Percentiles rank a stretch among this genome's conserved stretches.
These are phyloP conservation scores for Labroides dimidiatus DNA, from an alignment of 2,797 vertebrate genomes.

Conservation along the genomic window DNA sequence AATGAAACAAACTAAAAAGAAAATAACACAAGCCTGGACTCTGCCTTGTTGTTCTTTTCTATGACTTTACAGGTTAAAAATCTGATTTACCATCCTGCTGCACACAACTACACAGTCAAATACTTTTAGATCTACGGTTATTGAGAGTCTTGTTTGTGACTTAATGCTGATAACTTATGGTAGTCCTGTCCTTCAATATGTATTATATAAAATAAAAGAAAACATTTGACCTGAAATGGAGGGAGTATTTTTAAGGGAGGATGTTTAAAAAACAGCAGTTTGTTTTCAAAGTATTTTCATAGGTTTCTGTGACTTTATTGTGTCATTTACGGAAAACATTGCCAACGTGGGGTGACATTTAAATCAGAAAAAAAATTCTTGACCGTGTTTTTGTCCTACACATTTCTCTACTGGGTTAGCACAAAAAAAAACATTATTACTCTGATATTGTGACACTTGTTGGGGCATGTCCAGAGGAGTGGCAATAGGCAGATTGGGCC, in stretches of 20 bases:
- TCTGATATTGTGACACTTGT: no score
- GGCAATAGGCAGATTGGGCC: no score
- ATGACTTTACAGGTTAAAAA: constrained; percentile 24
- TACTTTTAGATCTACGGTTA: constrained; percentile 25
- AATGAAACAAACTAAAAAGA: constrained; percentile 72
- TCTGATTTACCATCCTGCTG: constrained; percentile 22
- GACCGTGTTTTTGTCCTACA: no score
- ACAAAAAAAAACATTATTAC: no score
- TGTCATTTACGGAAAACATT: no score
- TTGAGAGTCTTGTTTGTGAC: constrained; percentile 51
- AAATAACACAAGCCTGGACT: constrained; percentile 50
- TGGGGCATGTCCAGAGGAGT: no score
- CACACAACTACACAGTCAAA: constrained; percentile 14
- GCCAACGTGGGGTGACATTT: no score
- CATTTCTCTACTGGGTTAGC: no score
- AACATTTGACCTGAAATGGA: constrained; percentile 24
- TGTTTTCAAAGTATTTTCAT: no score
- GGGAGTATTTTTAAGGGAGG: constrained; percentile 1
- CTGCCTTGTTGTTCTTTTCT: constrained; percentile 51
- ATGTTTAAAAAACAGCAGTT: not conserved
- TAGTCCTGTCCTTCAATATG: constrained; percentile 54
- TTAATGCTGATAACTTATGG: constrained; percentile 54
- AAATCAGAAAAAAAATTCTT: no score
- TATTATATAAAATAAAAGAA: constrained; percentile 64
- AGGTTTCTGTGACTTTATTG: no score